Percentiles rank a stretch among this genome's conserved stretches.
These are phyloP conservation scores for Drosophila neoperkinsi DNA, from an alignment of 2,888 invertebrate genomes.

Conservation along the genomic window DNA sequence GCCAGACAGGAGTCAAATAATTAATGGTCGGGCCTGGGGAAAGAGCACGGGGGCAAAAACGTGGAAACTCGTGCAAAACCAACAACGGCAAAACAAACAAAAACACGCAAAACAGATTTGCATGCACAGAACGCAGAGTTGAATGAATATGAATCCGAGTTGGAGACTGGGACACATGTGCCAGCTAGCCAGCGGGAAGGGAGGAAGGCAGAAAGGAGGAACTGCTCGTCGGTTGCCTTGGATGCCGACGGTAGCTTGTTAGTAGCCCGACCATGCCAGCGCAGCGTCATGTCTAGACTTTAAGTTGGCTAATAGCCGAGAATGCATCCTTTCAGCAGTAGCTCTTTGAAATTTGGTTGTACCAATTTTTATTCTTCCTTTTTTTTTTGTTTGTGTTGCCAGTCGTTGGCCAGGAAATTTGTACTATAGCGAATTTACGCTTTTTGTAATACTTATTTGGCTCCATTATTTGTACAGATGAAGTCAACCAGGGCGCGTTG, in stretches of 20 bases:
- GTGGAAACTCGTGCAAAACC: conserved; percentile 44
- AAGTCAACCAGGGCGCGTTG: conserved; percentile 53
- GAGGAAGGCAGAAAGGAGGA: neutral
- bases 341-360: conserved; percentile 51
- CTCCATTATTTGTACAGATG: conserved; percentile 70
- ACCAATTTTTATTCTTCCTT: conserved; percentile 18
- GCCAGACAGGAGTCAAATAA: conserved; percentile 77
- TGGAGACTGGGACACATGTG: conserved; percentile 44
- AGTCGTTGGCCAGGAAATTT: conserved; percentile 55
- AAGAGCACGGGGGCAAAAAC: conserved; percentile 26
- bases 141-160: conserved; percentile 35
- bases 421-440: conserved; percentile 73
- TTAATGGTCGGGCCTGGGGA: conserved; percentile 60
- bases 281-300: conserved; percentile 67
- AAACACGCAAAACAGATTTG: conserved; percentile 75
- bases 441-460: conserved; percentile 78
- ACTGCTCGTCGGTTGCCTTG: conserved; percentile 68
- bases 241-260: conserved; percentile 74
- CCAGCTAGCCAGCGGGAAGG: neutral
- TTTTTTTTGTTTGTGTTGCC: conserved; percentile 12
- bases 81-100: conserved; percentile 51
- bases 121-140: conserved; percentile 63
- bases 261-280: conserved; percentile 31
- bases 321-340: conserved; percentile 45
- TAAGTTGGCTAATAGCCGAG: conserved; percentile 76